These are phyloP conservation scores for Mystacornis crossleyi DNA, from an alignment of 2,113 vertebrate species.

Conservation along the genomic window DNA sequence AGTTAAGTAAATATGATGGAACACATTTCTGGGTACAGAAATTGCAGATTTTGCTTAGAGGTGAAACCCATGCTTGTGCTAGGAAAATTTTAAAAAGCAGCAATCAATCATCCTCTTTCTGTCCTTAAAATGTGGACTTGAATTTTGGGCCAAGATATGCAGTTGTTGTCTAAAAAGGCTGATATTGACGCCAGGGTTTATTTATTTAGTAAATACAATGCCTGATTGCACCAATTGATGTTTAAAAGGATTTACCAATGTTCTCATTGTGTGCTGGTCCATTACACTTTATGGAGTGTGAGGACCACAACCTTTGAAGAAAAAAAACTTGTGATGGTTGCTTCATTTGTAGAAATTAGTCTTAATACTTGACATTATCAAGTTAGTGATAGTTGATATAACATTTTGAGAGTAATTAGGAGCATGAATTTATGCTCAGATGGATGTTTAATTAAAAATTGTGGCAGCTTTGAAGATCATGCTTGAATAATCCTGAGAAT, in stretches of 20 bases:
- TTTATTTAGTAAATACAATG: not conserved
- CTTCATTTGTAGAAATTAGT: conserved; percentile 5
- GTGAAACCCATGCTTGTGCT: not conserved
- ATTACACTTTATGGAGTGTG: not conserved
- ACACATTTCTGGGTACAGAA: not conserved
- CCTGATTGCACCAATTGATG: not conserved
- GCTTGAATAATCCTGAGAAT: conserved; percentile 7
- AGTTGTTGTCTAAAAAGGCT: not conserved
- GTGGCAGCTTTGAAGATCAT: conserved; percentile 34
- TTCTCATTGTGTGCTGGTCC: not conserved
- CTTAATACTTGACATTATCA: conserved; percentile 9
- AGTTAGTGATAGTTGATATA: conserved; percentile 37
- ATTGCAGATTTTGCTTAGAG: not conserved
- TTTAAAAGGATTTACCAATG: not conserved
- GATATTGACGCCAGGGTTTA: not conserved
- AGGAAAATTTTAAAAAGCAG: not conserved
- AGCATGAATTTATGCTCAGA: conserved; percentile 27
- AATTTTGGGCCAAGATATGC: not conserved
- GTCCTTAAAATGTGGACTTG: not conserved
- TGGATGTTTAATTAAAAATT: conserved; percentile 53
- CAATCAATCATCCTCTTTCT: not conserved
- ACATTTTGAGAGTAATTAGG: conserved; percentile 30
- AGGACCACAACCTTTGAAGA: not conserved
- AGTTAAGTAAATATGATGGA: not conserved
- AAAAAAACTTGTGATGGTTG: not conserved